Percentiles rank a stretch among this genome's conserved stretches.
Evolutionary conservation across 2,888 invertebrate species (phyloP).

Genomic region (Neria commutata): DNA sequence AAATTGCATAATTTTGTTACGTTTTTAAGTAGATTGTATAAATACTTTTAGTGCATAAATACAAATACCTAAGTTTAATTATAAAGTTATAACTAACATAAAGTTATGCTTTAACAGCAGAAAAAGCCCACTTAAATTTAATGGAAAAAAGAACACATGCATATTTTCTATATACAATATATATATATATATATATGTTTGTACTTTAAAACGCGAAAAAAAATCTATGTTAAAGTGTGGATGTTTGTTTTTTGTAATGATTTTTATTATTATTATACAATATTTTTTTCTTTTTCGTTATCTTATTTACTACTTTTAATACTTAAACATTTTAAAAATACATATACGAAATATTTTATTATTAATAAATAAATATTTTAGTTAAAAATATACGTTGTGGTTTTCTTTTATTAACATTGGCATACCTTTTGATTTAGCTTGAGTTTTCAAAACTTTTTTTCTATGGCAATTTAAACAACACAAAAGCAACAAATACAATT

Average conservation of each 20-base stretch:
- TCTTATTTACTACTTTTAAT: slow-evolving; percentile 50
- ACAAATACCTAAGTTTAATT: slow-evolving; percentile 5
- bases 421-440: slow-evolving; percentile 32
- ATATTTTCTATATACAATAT: slow-evolving; percentile 4
- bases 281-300: slow-evolving; percentile 50
- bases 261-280: slow-evolving; percentile 17
- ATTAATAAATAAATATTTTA: slow-evolving; percentile 58
- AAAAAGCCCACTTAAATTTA: slow-evolving; percentile 13
- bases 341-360: slow-evolving; percentile 44
- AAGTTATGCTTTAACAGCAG: slow-evolving; percentile 25
- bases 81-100: slow-evolving; percentile 21
- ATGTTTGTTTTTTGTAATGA: slow-evolving; percentile 50
- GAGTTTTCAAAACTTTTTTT: too few relatives aligned
- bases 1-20: slow-evolving; percentile 24
- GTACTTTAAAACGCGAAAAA: slow-evolving; percentile 20
- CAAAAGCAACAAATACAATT: background rate
- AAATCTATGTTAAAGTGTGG: slow-evolving; percentile 29
- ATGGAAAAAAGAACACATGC: slow-evolving; percentile 14
- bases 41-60: background rate
- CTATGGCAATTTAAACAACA: slow-evolving; percentile 15
- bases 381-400: slow-evolving; percentile 39
- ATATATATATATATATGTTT: background rate
- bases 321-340: slow-evolving; percentile 47
- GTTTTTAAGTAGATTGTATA: slow-evolving; percentile 23
- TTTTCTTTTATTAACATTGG: slow-evolving; percentile 32